Percentiles rank a stretch among this genome's conserved stretches.
phyloP scores from a whole-genome alignment of 1,140 invertebrate genomes.

The Zaprionus africanus region DNA sequence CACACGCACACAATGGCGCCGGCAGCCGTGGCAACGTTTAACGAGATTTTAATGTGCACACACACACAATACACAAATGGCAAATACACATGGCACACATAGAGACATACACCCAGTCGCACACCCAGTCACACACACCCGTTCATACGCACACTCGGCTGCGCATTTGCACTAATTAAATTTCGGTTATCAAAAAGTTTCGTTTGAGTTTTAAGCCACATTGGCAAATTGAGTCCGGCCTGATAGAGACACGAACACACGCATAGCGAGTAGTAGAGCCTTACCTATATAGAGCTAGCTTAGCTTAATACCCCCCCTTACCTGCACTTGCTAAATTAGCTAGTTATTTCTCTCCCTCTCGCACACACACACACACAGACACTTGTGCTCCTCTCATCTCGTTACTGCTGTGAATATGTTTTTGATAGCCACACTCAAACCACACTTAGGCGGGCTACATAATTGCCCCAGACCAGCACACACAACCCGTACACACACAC shows the following conservation, averaged over 20 bases:
- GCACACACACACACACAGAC: neutral
- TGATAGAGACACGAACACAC: neutral
- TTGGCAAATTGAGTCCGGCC: slow-evolving; percentile 8
- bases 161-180: slow-evolving; percentile 73
- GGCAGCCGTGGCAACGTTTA: slow-evolving; percentile 69
- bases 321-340: slow-evolving; percentile 19
- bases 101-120: slow-evolving; percentile 9
- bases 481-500: neutral
- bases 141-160: slow-evolving; percentile 32
- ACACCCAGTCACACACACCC: slow-evolving; percentile 11
- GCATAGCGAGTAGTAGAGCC: neutral
- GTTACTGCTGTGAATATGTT: slow-evolving; percentile 61
- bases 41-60: slow-evolving; percentile 77
- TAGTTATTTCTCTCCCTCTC: neutral
- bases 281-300: slow-evolving; percentile 3
- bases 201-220: slow-evolving; percentile 37
- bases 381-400: neutral
- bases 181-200: slow-evolving; percentile 72
- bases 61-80: slow-evolving; percentile 26
- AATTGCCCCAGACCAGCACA: slow-evolving; percentile 27
- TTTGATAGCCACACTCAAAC: slow-evolving; percentile 56
- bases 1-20: slow-evolving; percentile 37
- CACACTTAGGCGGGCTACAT: slow-evolving; percentile 47
- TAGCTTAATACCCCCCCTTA: neutral
- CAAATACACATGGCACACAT: slow-evolving; percentile 29